These are phyloP conservation scores for Ianthella basta DNA, from an alignment of 37 sponge, comb jelly and placozoan species.

Conservation along the genomic window DNA sequence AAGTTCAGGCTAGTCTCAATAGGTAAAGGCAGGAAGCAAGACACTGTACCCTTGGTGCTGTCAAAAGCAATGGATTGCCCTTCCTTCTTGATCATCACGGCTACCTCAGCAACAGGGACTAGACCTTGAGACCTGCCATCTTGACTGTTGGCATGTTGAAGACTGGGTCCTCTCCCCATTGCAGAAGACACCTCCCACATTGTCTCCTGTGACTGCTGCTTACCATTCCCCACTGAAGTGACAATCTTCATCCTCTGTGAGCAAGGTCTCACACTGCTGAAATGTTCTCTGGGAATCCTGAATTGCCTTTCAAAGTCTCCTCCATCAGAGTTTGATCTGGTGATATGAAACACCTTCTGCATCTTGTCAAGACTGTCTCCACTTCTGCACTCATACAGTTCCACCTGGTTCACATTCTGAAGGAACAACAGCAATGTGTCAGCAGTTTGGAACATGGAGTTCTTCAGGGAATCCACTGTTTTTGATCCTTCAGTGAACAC, in stretches of 20 bases:
- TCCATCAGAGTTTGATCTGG: neutral
- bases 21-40: slow-evolving; percentile 73
- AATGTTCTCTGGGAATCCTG: neutral
- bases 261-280: neutral
- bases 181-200: slow-evolving; percentile 15
- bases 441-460: slow-evolving; percentile 35
- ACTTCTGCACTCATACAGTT: slow-evolving; percentile 38
- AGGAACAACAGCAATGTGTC: slow-evolving; percentile 66
- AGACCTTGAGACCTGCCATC: slow-evolving; percentile 24
- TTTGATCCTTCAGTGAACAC: slow-evolving; percentile 11
- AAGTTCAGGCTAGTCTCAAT: slow-evolving; percentile 38
- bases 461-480: slow-evolving; percentile 22
- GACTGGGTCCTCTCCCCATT: slow-evolving; percentile 12
- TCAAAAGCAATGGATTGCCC: neutral
- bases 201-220: neutral
- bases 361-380: neutral
- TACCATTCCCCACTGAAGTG: neutral
- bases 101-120: slow-evolving; percentile 51
- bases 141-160: neutral
- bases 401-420: slow-evolving; percentile 53
- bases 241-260: slow-evolving; percentile 7
- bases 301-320: neutral
- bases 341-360: neutral
- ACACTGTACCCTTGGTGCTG: slow-evolving; percentile 29
- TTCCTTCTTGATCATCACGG: slow-evolving; percentile 12